phyloP scores from a whole-genome alignment of 1,140 invertebrate species.

The Sycophila sp. region DNA sequence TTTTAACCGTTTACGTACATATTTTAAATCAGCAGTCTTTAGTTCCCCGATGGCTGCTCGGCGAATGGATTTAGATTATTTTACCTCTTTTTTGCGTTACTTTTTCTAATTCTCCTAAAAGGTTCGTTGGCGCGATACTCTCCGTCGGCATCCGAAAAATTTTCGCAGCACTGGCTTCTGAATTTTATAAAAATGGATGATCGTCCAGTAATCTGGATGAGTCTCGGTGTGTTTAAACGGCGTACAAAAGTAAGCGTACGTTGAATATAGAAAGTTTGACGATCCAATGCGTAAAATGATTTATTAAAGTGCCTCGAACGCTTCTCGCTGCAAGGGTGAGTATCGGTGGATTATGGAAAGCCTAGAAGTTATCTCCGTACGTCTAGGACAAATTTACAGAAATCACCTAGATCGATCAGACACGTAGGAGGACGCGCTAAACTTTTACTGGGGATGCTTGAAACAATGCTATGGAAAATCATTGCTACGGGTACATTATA shows the following conservation, averaged over 20 bases:
- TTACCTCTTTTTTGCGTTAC: not conserved
- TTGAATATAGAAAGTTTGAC: too few relatives aligned
- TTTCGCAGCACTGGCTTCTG: not conserved
- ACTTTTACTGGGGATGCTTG: too few relatives aligned
- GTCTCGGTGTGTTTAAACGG: too few relatives aligned
- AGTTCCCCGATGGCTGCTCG: constrained; percentile 33
- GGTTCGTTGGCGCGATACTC: too few relatives aligned
- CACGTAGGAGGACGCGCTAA: not conserved
- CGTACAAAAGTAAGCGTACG: too few relatives aligned
- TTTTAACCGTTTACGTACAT: constrained; percentile 8
- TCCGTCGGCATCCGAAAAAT: not conserved
- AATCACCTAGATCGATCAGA: not conserved
- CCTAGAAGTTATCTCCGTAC: not conserved
- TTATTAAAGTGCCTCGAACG: not conserved
- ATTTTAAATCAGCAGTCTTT: constrained; percentile 32
- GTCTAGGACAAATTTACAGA: constrained; percentile 7
- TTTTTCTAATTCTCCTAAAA: too few relatives aligned
- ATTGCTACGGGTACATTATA: too few relatives aligned
- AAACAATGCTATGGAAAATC: too few relatives aligned
- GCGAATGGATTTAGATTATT: constrained; percentile 16
- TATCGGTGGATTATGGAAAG: not conserved
- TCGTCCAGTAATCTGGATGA: too few relatives aligned
- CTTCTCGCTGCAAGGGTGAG: not conserved
- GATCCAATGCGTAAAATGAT: too few relatives aligned
- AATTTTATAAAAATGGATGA: not conserved